phyloP scores from a whole-genome alignment of 2,888 invertebrate species.

The Caenorhabditis virilis region DNA sequence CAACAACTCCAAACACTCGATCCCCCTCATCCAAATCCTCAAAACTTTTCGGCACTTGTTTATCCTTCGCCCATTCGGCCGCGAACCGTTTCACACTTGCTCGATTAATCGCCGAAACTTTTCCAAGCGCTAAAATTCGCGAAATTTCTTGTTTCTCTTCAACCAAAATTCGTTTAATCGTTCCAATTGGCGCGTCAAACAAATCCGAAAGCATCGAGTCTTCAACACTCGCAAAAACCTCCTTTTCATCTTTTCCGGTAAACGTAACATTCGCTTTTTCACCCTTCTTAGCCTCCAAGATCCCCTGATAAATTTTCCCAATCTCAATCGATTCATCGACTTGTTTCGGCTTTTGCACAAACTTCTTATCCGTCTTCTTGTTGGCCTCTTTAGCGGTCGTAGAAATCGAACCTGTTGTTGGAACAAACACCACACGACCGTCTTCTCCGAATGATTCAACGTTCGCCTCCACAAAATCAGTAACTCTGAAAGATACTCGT shows the following conservation, averaged over 20 bases:
- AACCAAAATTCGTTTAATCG: slow-evolving; percentile 17
- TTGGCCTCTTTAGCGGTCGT: too few species aligned
- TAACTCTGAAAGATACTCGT: slow-evolving; percentile 5
- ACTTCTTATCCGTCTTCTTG: neutral
- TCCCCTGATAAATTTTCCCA: slow-evolving; percentile 28
- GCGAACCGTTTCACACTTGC: slow-evolving; percentile 28
- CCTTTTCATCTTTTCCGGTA: slow-evolving; percentile 15
- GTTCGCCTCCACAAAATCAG: slow-evolving; percentile 20
- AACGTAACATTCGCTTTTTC: slow-evolving; percentile 26
- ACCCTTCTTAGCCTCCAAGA: slow-evolving; percentile 6
- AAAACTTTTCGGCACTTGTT: slow-evolving; percentile 15
- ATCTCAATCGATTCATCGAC: too few species aligned
- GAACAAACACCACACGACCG: slow-evolving; percentile 20
- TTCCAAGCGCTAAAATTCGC: slow-evolving; percentile 31
- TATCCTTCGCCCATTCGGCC: slow-evolving; percentile 11
- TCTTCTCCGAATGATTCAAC: slow-evolving; percentile 30
- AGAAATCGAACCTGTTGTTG: too few species aligned
- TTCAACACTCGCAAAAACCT: slow-evolving; percentile 19
- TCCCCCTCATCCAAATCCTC: slow-evolving; percentile 28
- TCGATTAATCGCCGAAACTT: slow-evolving; percentile 24
- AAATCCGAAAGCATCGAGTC: slow-evolving; percentile 30
- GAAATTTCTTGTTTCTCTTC: slow-evolving; percentile 16
- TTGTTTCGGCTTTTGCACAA: too few species aligned
- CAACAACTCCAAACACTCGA: slow-evolving; percentile 44
- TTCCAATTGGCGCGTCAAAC: slow-evolving; percentile 31